These are phyloP conservation scores for Marcusenius ussheri DNA, from an alignment of 2,113 vertebrate species.

Conservation along the genomic window DNA sequence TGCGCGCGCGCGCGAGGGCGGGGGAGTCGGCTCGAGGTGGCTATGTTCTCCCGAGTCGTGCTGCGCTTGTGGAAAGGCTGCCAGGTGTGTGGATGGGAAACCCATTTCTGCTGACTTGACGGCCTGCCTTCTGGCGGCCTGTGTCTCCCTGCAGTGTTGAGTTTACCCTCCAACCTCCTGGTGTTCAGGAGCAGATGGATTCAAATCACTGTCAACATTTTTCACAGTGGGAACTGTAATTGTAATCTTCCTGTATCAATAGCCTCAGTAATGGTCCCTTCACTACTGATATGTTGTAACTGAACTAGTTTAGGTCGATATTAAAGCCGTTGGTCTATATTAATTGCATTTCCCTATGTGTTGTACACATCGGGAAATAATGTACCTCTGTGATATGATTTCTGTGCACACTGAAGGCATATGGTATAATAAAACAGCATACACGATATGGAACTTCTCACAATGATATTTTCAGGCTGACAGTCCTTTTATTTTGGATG, in stretches of 20 bases:
- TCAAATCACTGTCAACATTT: slow-evolving; percentile 39
- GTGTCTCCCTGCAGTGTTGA: slow-evolving; percentile 26
- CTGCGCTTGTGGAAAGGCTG: slow-evolving; percentile 34
- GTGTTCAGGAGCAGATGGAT: slow-evolving; percentile 48
- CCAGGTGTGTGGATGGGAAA: slow-evolving; percentile 42
- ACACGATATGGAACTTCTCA: neutral
- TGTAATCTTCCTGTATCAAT: slow-evolving; percentile 2
- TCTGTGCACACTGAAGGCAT: neutral
- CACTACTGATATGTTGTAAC: neutral
- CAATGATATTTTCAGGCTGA: neutral
- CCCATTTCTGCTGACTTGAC: slow-evolving; percentile 57
- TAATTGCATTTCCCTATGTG: neutral
- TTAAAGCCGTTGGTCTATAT: neutral
- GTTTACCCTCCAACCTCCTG: slow-evolving; percentile 31
- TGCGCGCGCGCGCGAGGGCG: neutral
- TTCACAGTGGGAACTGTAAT: slow-evolving; percentile 23
- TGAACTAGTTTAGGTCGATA: neutral
- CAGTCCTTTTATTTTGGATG: neutral
- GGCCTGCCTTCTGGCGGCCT: slow-evolving; percentile 35
- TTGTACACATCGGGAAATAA: neutral
- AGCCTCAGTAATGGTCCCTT: neutral
- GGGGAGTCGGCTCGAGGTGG: slow-evolving; percentile 5
- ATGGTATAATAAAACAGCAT: neutral
- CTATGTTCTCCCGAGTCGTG: slow-evolving; percentile 30
- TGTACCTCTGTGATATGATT: neutral